phyloP scores from a whole-genome alignment of 1,140 invertebrate species.

The Drosophila mauritiana region DNA sequence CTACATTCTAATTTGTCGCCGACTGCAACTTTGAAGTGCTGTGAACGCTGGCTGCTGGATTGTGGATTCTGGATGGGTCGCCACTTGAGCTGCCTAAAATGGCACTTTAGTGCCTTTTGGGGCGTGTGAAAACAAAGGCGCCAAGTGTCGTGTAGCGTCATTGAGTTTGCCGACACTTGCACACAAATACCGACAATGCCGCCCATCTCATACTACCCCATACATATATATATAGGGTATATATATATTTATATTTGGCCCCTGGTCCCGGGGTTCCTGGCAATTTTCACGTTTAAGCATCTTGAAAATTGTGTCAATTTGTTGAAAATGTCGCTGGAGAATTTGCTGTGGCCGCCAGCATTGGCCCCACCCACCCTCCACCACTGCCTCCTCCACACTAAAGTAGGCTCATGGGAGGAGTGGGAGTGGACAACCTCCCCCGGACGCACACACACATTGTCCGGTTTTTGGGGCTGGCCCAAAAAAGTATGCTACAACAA shows the following conservation, averaged over 20 bases:
- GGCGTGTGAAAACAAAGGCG: conserved; percentile 81
- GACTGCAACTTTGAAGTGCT: conserved; percentile 74
- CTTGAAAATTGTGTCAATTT: conserved; percentile 84
- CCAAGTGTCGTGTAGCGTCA: conserved; percentile 75
- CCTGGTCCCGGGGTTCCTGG: conserved; percentile 12
- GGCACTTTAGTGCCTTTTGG: conserved; percentile 84
- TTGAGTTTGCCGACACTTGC: conserved; percentile 63
- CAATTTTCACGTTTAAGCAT: conserved; percentile 74
- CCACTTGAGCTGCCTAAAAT: conserved; percentile 82
- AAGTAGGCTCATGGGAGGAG: conserved; percentile 30
- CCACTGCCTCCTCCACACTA: conserved; percentile 1
- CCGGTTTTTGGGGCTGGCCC: conserved; percentile 26
- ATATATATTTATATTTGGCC: conserved; percentile 25
- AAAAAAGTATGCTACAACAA: conserved; percentile 67
- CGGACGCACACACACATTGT: conserved; percentile 6
- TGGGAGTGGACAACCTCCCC: background rate
- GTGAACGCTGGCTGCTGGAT: conserved; percentile 27
- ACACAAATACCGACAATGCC: conserved; percentile 6
- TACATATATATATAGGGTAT: conserved; percentile 10
- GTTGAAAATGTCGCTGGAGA: conserved; percentile 78
- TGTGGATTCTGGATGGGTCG: conserved; percentile 35
- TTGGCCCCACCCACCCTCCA: background rate
- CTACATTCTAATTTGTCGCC: conserved; percentile 80
- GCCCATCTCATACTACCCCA: background rate
- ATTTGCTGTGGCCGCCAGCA: conserved; percentile 51